phyloP scores from a whole-genome alignment of 2,113 vertebrate species.

The Syrmaticus mikado region DNA sequence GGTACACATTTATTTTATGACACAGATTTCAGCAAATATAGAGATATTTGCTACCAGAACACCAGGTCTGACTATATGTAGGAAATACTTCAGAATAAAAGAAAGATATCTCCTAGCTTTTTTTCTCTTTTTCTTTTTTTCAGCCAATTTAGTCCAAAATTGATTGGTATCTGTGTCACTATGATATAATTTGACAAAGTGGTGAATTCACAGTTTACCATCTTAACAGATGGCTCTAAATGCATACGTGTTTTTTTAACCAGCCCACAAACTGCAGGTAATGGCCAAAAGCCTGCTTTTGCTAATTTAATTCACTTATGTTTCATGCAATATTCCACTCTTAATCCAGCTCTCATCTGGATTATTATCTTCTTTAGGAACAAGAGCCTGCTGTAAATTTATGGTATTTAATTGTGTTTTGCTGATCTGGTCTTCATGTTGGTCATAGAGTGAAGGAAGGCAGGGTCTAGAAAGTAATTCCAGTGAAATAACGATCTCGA shows the following conservation, averaged over 20 bases:
- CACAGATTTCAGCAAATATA: not conserved
- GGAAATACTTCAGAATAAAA: not conserved
- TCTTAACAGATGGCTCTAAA: conserved; percentile 7
- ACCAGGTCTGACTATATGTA: not conserved
- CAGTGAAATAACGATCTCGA: conserved; percentile 1
- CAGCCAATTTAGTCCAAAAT: not conserved
- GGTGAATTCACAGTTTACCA: not conserved
- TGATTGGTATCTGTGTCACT: not conserved
- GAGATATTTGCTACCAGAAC: not conserved
- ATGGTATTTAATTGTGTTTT: conserved; percentile 22
- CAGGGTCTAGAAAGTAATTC: conserved; percentile 25
- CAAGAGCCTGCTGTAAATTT: conserved; percentile 20
- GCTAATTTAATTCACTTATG: conserved; percentile 27
- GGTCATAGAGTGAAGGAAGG: not conserved
- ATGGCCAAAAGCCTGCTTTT: conserved; percentile 33
- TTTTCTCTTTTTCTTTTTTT: not conserved
- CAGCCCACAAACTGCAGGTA: not conserved
- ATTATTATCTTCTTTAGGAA: conserved; percentile 29
- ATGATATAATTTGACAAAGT: not conserved
- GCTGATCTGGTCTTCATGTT: not conserved
- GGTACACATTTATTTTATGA: not conserved
- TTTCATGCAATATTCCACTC: conserved; percentile 28
- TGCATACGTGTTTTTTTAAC: not conserved
- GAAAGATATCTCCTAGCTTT: not conserved
- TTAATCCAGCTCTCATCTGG: conserved; percentile 8